phyloP scores from a whole-genome alignment of 2,888 invertebrate genomes.

The Bhutanitis thaidina region DNA sequence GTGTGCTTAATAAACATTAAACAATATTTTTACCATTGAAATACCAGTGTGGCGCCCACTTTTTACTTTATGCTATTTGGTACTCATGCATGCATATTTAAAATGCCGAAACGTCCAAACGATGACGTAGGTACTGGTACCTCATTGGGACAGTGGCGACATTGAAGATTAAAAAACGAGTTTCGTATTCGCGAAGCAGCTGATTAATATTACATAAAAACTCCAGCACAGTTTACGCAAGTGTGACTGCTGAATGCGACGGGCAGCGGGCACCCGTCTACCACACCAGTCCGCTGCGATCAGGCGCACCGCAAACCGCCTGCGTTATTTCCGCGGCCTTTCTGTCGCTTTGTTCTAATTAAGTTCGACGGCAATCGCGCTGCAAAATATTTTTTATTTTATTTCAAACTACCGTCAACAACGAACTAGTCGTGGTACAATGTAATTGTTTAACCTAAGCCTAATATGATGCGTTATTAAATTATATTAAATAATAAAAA shows the following conservation, averaged over 20 bases:
- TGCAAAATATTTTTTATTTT: neutral
- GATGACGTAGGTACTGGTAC: constrained; percentile 1
- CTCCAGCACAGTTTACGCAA: constrained; percentile 59
- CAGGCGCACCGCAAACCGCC: constrained; percentile 26
- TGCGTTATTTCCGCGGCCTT: constrained; percentile 11
- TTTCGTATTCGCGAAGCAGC: constrained; percentile 44
- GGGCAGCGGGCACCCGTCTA: too few relatives aligned
- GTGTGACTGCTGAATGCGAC: constrained; percentile 40
- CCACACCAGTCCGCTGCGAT: constrained; percentile 44
- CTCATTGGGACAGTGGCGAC: constrained; percentile 24
- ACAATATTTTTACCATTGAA: neutral
- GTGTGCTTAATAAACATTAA: neutral
- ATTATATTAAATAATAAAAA: too few relatives aligned
- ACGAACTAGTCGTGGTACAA: neutral
- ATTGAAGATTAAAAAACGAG: constrained; percentile 37
- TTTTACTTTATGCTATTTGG: neutral
- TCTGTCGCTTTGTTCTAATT: constrained; percentile 19
- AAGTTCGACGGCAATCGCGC: neutral
- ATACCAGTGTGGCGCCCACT: neutral
- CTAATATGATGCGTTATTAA: constrained; percentile 1
- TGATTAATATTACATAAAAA: constrained; percentile 63
- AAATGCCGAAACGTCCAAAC: constrained; percentile 20
- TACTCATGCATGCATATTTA: too few relatives aligned
- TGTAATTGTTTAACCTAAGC: neutral
- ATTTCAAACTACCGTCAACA: neutral